phyloP scores from a whole-genome alignment of 30 jellyfish, hydroid and myxozoan genomes.

The Hydractinia echinata region DNA sequence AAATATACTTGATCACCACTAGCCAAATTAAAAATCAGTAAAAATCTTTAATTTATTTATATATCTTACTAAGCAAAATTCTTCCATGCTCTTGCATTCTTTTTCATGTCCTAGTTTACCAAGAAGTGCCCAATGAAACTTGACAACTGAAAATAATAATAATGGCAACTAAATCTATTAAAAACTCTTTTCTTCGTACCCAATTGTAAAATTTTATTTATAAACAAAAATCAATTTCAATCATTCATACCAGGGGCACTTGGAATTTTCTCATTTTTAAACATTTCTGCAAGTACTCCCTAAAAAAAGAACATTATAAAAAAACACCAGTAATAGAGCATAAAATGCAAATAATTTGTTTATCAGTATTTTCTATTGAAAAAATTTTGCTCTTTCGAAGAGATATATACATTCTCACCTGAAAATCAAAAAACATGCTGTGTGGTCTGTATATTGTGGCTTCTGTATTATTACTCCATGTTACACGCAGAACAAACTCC shows the following conservation, averaged over 20 bases:
- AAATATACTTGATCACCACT: background rate
- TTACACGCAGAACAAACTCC: slow-evolving; percentile 89
- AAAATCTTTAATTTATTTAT: background rate
- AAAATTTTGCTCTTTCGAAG: background rate
- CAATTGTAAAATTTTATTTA: background rate
- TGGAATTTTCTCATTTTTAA: slow-evolving; percentile 15
- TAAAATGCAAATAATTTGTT: background rate
- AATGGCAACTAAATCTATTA: background rate
- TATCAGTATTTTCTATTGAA: background rate
- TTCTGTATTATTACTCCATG: slow-evolving; percentile 68
- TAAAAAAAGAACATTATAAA: background rate
- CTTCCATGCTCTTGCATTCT: slow-evolving; percentile 90
- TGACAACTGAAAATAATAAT: slow-evolving; percentile 41
- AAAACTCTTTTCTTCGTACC: background rate
- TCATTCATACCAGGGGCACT: slow-evolving; percentile 14
- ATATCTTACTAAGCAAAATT: slow-evolving; percentile 66
- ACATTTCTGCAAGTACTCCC: slow-evolving; percentile 27
- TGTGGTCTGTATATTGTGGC: slow-evolving; percentile 88
- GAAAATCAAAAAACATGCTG: slow-evolving; percentile 98
- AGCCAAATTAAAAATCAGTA: background rate
- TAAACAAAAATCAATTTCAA: background rate
- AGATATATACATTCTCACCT: slow-evolving; percentile 44
- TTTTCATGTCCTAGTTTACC: slow-evolving; percentile 88
- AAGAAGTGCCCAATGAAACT: slow-evolving; percentile 80
- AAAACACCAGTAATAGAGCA: background rate